A percentile compares a stretch with the other conserved stretches of the same genome.
Conservation (phyloP, 2,113 vertebrate species). For the Erythrolamprus reginae region DNA sequence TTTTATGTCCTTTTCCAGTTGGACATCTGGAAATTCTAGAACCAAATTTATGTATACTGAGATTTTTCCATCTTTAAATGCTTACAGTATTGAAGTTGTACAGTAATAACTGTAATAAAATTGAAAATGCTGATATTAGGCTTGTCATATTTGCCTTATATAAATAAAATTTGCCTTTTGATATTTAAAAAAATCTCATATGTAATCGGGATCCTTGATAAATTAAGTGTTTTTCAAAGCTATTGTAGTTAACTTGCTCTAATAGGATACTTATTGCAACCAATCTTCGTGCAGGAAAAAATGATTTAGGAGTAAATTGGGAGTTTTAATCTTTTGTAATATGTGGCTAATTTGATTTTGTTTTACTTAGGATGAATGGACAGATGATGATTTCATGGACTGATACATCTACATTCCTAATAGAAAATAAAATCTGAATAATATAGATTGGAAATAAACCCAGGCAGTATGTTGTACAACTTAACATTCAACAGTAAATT, state of each 20-base stretch:
- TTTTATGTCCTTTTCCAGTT: neutral
- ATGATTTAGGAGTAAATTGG: neutral
- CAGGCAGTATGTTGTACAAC: neutral
- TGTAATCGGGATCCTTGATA: neutral
- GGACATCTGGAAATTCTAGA: neutral
- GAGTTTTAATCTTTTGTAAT: neutral
- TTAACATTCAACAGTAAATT: neutral
- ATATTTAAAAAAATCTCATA: neutral
- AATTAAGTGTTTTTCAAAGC: neutral
- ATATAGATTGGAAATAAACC: neutral
- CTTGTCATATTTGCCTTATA: neutral
- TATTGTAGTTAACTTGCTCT: neutral
- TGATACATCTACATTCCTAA: neutral
- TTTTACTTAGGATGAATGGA: conserved; percentile 81
- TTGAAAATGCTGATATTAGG: neutral
- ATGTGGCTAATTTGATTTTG: neutral
- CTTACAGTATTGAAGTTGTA: neutral
- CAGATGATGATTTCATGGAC: conserved; percentile 80
- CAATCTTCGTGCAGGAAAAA: neutral
- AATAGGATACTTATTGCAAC: neutral
- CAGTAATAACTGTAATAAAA: neutral
- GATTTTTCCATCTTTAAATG: neutral
- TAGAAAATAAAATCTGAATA: neutral
- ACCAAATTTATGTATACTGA: neutral
- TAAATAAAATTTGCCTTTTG: neutral